Conservation (phyloP, 2,888 invertebrate genomes). For the Xestia rhomboidea region DNA sequence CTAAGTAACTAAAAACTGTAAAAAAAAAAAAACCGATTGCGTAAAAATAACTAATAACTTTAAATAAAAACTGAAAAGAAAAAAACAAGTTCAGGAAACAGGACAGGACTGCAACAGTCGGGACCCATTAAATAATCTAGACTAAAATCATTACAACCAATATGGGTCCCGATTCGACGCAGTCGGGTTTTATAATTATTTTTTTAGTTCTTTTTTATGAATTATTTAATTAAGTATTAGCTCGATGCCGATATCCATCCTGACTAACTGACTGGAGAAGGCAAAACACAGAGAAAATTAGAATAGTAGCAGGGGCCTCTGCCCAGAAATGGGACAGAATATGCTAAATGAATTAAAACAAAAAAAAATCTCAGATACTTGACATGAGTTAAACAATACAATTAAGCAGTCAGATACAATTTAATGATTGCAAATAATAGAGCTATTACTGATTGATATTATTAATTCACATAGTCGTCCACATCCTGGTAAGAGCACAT, state of each 20-base stretch:
- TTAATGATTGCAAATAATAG: conserved; percentile 11
- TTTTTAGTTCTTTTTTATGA: no score
- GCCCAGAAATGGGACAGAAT: background rate
- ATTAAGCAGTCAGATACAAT: conserved; percentile 5
- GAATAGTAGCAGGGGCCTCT: background rate
- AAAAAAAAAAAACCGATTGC: no score
- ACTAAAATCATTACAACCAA: no score
- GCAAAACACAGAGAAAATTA: background rate
- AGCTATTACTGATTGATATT: background rate
- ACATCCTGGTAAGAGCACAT: conserved; percentile 57
- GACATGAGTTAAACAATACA: conserved; percentile 5
- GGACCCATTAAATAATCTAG: no score
- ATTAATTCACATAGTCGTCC: conserved; percentile 12
- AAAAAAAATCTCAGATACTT: background rate
- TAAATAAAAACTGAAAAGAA: no score
- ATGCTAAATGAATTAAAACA: background rate
- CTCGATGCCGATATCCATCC: background rate
- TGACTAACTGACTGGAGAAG: background rate
- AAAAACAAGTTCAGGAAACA: no score
- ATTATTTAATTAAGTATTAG: background rate
- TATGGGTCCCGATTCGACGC: no score
- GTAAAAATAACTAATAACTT: no score
- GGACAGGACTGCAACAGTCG: no score
- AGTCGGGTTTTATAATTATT: no score
- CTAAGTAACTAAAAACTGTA: no score